Percentiles rank a stretch among this genome's conserved stretches.
Evolutionary conservation across 2,113 vertebrate genomes (phyloP).

Genomic region (Stegastes partitus): DNA sequence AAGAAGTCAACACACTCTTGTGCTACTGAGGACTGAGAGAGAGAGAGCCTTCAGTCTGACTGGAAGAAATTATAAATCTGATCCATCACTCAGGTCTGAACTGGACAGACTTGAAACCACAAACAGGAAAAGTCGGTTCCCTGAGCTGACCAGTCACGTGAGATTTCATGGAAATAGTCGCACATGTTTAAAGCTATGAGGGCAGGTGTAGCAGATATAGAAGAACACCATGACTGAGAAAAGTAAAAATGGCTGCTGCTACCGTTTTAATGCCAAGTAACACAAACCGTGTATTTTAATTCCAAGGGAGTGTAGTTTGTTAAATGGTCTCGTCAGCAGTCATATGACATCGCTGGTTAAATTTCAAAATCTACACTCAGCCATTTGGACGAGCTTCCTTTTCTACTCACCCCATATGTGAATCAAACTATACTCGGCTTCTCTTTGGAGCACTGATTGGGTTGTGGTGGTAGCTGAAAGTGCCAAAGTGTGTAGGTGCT

Average conservation of each 20-base stretch:
- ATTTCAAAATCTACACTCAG: conserved; percentile 34
- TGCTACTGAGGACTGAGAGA: too few species aligned
- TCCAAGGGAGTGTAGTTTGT: neutral
- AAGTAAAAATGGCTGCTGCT: neutral
- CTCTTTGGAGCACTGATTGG: conserved; percentile 1
- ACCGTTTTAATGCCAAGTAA: neutral
- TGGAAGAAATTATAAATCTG: conserved; percentile 11
- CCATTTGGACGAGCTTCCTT: conserved; percentile 19
- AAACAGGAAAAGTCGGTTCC: conserved; percentile 35
- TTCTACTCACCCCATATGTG: neutral
- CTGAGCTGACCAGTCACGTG: conserved; percentile 21
- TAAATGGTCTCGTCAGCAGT: conserved; percentile 46
- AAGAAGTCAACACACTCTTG: too few species aligned
- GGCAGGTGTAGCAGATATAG: neutral
- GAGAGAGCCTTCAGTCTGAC: conserved; percentile 1
- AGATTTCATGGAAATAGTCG: neutral
- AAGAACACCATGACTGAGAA: neutral
- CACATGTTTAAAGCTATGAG: conserved; percentile 13
- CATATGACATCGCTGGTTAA: conserved; percentile 30
- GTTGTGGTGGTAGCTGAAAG: neutral
- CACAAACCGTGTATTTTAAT: neutral
- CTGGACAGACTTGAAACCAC: conserved; percentile 43
- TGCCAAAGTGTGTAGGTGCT: conserved; percentile 21
- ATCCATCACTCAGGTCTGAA: conserved; percentile 35
- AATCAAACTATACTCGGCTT: neutral